Conservation (phyloP, 1,140 invertebrate species). For the Whitmania pigra region DNA sequence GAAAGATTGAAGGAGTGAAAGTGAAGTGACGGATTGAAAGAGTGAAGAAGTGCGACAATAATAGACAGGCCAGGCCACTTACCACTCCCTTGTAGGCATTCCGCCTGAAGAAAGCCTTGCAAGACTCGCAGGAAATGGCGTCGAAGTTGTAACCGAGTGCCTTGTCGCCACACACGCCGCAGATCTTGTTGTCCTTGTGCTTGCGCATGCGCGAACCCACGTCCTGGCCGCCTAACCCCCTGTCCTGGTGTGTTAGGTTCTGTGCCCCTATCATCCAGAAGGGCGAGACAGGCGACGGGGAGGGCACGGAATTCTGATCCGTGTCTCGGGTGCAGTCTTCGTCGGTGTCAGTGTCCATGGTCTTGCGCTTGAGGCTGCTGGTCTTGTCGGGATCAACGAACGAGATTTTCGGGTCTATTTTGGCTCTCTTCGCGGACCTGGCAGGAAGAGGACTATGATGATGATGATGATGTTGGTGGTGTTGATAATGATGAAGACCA, state of each 20-base stretch:
- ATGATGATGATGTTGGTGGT: no score
- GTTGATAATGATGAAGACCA: no score
- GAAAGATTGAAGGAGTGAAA: no score
- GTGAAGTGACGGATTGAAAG: no score
- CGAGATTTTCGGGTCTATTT: no score
- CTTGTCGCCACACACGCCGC: slow-evolving; percentile 72
- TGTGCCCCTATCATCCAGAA: neutral
- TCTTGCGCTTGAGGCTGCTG: neutral
- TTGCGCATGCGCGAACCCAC: neutral
- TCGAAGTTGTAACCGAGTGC: slow-evolving; percentile 92
- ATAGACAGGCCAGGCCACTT: neutral
- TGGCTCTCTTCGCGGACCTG: no score
- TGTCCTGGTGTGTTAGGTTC: neutral
- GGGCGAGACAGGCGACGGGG: neutral
- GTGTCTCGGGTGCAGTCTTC: slow-evolving; percentile 6
- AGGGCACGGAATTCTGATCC: slow-evolving; percentile 8
- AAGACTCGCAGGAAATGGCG: slow-evolving; percentile 88
- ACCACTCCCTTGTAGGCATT: slow-evolving; percentile 65
- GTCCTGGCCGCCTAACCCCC: neutral
- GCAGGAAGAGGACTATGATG: no score
- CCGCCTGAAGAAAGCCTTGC: slow-evolving; percentile 88
- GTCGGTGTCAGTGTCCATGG: slow-evolving; percentile 5
- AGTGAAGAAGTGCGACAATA: no score
- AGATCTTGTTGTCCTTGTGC: slow-evolving; percentile 27
- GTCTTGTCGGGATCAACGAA: no score